Evolutionary conservation across 2,113 vertebrate genomes (phyloP), one percentile per base, ranked within the genome.

Genomic region (Blennius ocellaris): DNA sequence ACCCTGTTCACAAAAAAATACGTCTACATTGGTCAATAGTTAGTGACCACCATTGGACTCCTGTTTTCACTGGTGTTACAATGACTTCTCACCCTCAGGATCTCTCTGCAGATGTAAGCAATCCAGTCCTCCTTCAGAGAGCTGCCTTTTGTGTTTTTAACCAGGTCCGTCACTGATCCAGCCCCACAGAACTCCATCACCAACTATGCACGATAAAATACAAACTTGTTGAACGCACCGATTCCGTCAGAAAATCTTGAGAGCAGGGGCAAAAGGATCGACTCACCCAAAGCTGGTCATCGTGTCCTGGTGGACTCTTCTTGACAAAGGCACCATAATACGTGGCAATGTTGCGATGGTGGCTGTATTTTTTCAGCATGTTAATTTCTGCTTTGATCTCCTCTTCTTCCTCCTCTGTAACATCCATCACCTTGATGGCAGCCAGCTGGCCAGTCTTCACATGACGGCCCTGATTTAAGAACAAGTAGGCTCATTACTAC

Each of bases 311-410:
- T 0, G 96, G 96, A 57, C 96, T 97, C 91, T 97, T 97, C 91
- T 97, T 97, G 51, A 97, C 92, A 48, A 97, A 97, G 85, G 96
- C 96, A 56, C 96, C 96, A 0, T 97, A 97, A 85, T 97, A 97
- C 2, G 96, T 97, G 87, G 96, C 96, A 1, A 97, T 97, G 90
- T 97, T 97, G 30, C 96, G 94, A 69, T 97, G 96, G 86, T 97
- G 96, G 51, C 96, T 96, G 84, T 97, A 97, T 68, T 97, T 97
- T 81, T 97, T 97, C 86, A 97, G 79, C 96, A 97, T 97, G 92
- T 97, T 97, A 90, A 97, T 97, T 87, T 97, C 96, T 45, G 96
- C 96, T 75, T 97, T 97, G 82, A 97, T 97, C 88, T 97, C 96
- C 72, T 97, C 96, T 30, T 97, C 96, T 62, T 97, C 96, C 14